These are phyloP conservation scores for Mechanitis messenoides DNA, from an alignment of 2,888 invertebrate species.

Conservation along the genomic window DNA sequence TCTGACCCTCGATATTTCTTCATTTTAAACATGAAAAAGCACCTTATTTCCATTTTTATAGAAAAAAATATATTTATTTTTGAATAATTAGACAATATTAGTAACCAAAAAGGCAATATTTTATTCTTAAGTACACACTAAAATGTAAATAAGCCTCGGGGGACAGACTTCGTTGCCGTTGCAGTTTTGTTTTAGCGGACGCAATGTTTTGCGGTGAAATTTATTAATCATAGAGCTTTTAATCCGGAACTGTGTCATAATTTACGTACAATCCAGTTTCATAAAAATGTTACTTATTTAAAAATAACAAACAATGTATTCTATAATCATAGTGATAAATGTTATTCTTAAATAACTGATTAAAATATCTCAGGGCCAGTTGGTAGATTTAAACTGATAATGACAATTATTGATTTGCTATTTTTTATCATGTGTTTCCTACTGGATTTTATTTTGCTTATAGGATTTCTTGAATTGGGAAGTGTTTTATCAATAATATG, in stretches of 20 bases:
- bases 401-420: no score
- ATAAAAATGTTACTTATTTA: background rate
- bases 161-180: conserved; percentile 44
- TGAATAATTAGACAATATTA: background rate
- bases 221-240: conserved; percentile 4
- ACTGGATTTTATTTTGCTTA: no score
- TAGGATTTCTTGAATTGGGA: no score
- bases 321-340: background rate
- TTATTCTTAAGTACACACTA: conserved; percentile 57
- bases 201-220: conserved; percentile 1
- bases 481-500: no score
- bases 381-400: no score
- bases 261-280: background rate
- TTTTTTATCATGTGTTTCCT: no score
- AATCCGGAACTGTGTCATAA: conserved; percentile 6
- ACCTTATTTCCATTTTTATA: no score
- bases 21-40: no score
- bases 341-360: no score
- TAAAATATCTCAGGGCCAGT: no score
- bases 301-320: background rate
- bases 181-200: conserved; percentile 1
- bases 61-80: no score
- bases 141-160: conserved; percentile 55
- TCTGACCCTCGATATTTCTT: no score
- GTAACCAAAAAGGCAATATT: conserved; percentile 37